These are phyloP conservation scores for Cacoxenus indagator DNA, from an alignment of 2,888 invertebrate genomes.

Conservation along the genomic window DNA sequence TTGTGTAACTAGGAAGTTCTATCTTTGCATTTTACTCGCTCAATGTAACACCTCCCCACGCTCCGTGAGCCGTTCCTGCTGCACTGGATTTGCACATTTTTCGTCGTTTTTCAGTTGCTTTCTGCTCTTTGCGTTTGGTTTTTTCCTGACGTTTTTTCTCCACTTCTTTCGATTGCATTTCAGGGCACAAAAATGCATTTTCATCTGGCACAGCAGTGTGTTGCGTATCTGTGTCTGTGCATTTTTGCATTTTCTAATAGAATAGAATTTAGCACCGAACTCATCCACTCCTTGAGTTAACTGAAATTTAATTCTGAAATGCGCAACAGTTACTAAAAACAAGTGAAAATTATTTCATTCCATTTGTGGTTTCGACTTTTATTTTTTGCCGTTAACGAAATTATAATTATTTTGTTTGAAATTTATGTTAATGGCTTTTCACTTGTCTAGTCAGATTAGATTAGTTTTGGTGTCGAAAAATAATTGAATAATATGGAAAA, in stretches of 20 bases:
- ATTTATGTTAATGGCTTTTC: conserved; percentile 17
- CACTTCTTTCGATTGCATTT: neutral
- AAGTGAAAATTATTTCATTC: conserved; percentile 1
- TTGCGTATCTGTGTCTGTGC: neutral
- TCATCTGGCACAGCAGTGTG: conserved; percentile 52
- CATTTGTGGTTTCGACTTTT: neutral
- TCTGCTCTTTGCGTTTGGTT: neutral
- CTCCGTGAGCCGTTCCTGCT: neutral
- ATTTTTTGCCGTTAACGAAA: neutral
- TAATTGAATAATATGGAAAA: too few species aligned
- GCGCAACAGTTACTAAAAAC: conserved; percentile 45
- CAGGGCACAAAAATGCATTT: conserved; percentile 48
- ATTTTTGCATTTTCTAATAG: conserved; percentile 42
- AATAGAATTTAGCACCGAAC: conserved; percentile 39
- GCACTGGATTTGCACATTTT: conserved; percentile 19
- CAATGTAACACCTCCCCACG: conserved; percentile 1
- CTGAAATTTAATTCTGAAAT: conserved; percentile 29
- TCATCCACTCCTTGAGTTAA: too few species aligned
- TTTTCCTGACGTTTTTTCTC: conserved; percentile 19
- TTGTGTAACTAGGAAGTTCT: conserved; percentile 21
- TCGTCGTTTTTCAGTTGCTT: neutral
- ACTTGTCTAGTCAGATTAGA: conserved; percentile 21
- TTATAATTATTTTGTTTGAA: conserved; percentile 20
- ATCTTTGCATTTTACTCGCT: conserved; percentile 18
- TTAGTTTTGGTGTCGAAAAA: neutral